Evolutionary conservation across 2,113 vertebrate species (phyloP).

Genomic region (Grantiella picta): DNA sequence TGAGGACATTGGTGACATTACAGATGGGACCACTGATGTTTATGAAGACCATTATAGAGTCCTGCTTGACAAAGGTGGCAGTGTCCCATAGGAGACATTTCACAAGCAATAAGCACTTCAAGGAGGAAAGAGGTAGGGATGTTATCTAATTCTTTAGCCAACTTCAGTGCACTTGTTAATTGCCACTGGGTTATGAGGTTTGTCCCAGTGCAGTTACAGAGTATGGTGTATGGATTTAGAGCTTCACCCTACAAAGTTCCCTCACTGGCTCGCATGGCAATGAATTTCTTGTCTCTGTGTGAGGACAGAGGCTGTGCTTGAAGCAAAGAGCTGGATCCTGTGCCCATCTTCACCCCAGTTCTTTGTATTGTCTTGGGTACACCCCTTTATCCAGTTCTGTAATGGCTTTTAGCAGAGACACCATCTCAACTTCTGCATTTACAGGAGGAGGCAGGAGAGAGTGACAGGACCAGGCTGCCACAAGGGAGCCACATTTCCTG

Average conservation of each 20-base stretch:
- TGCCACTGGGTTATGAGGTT: background rate
- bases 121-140: background rate
- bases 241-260: background rate
- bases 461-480: background rate
- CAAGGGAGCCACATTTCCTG: background rate
- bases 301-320: background rate
- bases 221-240: background rate
- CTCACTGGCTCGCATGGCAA: background rate
- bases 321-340: background rate
- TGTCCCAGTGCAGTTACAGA: background rate
- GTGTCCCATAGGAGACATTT: background rate
- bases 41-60: background rate
- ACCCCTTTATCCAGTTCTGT: background rate
- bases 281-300: background rate
- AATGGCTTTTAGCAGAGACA: background rate
- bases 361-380: fast-evolving
- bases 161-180: background rate
- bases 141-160: background rate
- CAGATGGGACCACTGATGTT: background rate
- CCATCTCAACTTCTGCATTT: background rate
- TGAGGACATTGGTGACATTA: background rate
- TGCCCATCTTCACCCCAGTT: background rate
- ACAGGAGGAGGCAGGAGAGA: background rate
- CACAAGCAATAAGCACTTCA: background rate
- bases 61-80: background rate